Evolutionary conservation across 2,888 invertebrate genomes (phyloP), one percentile per base, ranked within the genome.

Genomic region (Trileptium ribeirensis): DNA sequence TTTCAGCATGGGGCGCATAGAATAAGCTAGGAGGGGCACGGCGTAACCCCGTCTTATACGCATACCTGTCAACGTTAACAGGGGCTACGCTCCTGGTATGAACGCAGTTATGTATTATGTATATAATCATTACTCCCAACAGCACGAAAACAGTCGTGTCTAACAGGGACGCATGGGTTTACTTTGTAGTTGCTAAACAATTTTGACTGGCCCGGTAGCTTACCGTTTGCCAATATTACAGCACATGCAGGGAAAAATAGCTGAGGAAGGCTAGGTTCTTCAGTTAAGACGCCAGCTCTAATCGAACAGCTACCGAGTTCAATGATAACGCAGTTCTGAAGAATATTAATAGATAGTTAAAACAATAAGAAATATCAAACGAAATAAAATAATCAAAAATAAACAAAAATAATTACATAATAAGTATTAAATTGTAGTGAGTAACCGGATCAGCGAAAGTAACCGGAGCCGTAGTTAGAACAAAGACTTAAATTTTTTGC

Each of bases 281-380:
- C 83, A 33, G 86, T 86, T 51, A 87, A 88, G 67, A 91, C 88
- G 19, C 92, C 92, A 19, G 91, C 92, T 84, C 92, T 88, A 38
- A 92, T 89, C 1, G 91, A 91, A 84, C 90, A 89, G 79, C 91
- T 91, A 19, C 92, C 92, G 67, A 92, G 86, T 86, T 92, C 92
- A 70, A 92, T 88, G 31, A 92, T 88, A 0, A 91, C 84, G 2
- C 91, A 89, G 84, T 90, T 90, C 88, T 91, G 86, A 39, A 86
- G 85, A 74, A 74, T 79, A 83, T 83, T 79, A 83, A 78, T 19
- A 2, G 87, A 79, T n/a, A 1, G 79, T 24, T 34, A 82, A 83
- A 75, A 78, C n/a, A n/a, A n/a, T n/a, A n/a, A n/a, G n/a, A n/a
- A n/a, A n/a, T n/a, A n/a, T n/a, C n/a, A n/a, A n/a, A n/a, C n/a